Conservation (phyloP, 2,113 vertebrate species). For the Mobula birostris region DNA sequence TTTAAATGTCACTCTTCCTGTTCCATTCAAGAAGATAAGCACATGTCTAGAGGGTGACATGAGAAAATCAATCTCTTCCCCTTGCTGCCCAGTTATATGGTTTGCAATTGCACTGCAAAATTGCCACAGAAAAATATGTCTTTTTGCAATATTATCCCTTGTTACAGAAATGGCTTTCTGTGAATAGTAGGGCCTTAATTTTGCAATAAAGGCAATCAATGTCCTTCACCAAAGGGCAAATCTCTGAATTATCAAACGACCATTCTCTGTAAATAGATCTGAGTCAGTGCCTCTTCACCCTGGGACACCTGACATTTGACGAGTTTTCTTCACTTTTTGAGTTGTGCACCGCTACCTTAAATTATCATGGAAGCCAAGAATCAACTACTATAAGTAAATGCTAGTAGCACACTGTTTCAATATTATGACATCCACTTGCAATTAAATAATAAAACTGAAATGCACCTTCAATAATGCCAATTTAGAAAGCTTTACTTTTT, state of each 20-base stretch:
- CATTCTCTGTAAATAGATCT: not conserved
- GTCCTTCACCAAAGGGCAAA: not conserved
- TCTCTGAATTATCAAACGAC: not conserved
- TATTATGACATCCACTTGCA: not conserved
- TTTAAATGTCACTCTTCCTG: conserved; percentile 4
- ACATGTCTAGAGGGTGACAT: not conserved
- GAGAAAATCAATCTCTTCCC: not conserved
- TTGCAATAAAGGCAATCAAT: not conserved
- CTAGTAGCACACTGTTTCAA: too few relatives aligned
- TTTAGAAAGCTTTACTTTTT: not conserved
- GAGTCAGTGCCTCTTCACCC: not conserved
- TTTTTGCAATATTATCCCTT: not conserved
- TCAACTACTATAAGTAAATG: too few relatives aligned
- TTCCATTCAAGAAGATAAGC: not conserved
- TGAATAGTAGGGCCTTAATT: not conserved
- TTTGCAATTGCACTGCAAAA: not conserved
- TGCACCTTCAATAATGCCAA: not conserved
- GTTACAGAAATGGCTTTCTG: not conserved
- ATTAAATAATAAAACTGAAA: not conserved
- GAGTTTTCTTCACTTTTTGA: not conserved
- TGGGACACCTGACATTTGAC: not conserved
- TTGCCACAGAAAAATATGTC: not conserved
- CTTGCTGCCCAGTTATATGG: not conserved
- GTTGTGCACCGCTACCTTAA: not conserved
- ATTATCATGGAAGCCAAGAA: not conserved